Evolutionary conservation across 2,797 vertebrate genomes (phyloP), one percentile per base, ranked within the genome.

Genomic region (Thunnus albacares): DNA sequence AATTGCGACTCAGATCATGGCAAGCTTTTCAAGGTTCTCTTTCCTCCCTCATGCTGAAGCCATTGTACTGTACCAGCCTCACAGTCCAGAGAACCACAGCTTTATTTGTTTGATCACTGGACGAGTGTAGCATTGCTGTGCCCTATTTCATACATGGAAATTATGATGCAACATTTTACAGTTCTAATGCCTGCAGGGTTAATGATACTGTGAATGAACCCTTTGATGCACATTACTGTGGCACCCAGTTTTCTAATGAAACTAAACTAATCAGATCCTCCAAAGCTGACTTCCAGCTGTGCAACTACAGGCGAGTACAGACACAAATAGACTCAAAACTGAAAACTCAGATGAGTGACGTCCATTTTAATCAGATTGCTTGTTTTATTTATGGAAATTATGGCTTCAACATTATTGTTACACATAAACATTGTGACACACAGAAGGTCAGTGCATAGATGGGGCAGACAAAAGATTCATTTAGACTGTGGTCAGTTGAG

Each of bases 191-290:
- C 82, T 65, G 24, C 26, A 17, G 41, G 83, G 69, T 80, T 80
- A 75, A 86, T 71, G 71, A 80, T 47, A 75, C 52, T 49, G 38
- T 24, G 60, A 87, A 75, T 17, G 60, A 86, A 75, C 61, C 68
- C 84, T 84, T 78, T 87, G 73, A 84, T 35, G 26, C 66, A 75
- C 80, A 83, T 85, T 80, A 83, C 56, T 33, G 53, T 58, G 38
- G 38, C 59, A 65, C 77, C 71, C 51, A 59, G 17, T 79, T 89
- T 82, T 86, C 43, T 62, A 81, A 75, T 69, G 45, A 66, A 91
- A 89, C 61, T 51, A 63, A 82, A 84, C 77, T 81, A 89, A 87
- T 81, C 80, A 77, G 77, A 91, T 81, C 43, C 47, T 77, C 55
- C 56, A 43, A 68, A 79, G 59, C 64, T 59, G 74, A 77, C 64